Percentiles rank a stretch among this genome's conserved stretches.
Conservation (phyloP, 1,140 invertebrate species). For the Formica exsecta region DNA sequence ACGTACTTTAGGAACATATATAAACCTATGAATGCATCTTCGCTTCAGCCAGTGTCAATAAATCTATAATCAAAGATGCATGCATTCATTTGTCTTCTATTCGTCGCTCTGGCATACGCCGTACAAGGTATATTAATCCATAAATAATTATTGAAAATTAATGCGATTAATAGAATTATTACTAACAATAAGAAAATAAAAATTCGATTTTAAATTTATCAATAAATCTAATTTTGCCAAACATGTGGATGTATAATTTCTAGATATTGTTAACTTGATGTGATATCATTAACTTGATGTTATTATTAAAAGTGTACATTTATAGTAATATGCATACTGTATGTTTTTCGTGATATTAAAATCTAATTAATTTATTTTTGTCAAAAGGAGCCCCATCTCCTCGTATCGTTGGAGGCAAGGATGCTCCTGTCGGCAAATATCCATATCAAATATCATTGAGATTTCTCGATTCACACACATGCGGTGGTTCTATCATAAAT, state of each 20-base stretch:
- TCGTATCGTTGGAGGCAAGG: conserved; percentile 9
- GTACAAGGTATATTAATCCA: not conserved
- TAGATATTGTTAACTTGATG: not conserved
- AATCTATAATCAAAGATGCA: conserved; percentile 1
- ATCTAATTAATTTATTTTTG: conserved; percentile 8
- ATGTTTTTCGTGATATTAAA: not conserved
- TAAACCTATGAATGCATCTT: conserved; percentile 12
- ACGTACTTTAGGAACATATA: not conserved
- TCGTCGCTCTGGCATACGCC: not conserved
- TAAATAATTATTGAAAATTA: conserved; percentile 13
- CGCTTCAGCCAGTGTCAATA: not conserved
- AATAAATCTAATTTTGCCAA: not conserved
- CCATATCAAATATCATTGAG: conserved; percentile 40
- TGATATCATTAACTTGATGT: not conserved
- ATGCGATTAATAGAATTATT: not conserved
- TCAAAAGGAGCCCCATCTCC: conserved; percentile 5
- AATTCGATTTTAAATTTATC: not conserved
- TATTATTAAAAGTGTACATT: not conserved
- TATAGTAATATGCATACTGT: not conserved
- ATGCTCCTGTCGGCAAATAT: conserved; percentile 28
- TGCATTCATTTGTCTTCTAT: not conserved
- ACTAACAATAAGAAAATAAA: not conserved
- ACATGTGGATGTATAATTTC: not conserved
- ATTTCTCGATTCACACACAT: not conserved
- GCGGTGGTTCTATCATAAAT: conserved; percentile 22